Percentiles rank a stretch among this genome's conserved stretches.
Conservation (phyloP, 2,888 invertebrate genomes). For the Panzeria rudis region DNA sequence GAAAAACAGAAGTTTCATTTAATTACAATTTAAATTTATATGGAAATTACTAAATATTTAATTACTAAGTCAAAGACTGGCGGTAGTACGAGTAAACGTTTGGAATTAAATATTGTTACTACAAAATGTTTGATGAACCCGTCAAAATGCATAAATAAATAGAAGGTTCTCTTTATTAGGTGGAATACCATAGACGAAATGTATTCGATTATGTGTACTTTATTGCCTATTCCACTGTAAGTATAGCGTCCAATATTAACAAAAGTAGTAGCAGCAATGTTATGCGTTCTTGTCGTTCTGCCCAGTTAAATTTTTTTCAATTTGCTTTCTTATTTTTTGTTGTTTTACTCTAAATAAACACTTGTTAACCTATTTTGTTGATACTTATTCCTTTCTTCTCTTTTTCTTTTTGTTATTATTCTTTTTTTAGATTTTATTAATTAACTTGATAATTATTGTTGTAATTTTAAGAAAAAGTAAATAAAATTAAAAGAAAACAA, state of each 20-base stretch:
- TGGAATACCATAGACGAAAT: no score
- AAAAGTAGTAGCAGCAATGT: not conserved
- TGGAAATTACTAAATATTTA: no score
- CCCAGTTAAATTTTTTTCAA: not conserved
- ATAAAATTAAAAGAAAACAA: constrained; percentile 12
- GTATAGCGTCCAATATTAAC: no score
- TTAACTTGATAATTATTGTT: constrained; percentile 54
- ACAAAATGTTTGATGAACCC: no score
- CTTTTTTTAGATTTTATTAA: constrained; percentile 12
- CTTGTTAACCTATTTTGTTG: constrained; percentile 52
- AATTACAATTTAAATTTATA: no score
- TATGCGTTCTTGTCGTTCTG: not conserved
- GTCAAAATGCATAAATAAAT: no score
- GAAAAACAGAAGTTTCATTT: no score
- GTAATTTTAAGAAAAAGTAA: constrained; percentile 25
- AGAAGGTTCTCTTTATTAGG: no score
- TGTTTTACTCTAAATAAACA: constrained; percentile 25
- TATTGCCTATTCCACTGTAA: not conserved
- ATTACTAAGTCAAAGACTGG: no score
- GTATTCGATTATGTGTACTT: not conserved
- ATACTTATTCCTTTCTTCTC: not conserved
- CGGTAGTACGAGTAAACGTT: no score
- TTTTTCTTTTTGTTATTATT: constrained; percentile 10
- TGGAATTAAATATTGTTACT: no score
- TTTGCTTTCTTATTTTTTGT: not conserved